These are phyloP conservation scores for Drosophila willistoni DNA, from an alignment of 1,140 invertebrate species.

Conservation along the genomic window DNA sequence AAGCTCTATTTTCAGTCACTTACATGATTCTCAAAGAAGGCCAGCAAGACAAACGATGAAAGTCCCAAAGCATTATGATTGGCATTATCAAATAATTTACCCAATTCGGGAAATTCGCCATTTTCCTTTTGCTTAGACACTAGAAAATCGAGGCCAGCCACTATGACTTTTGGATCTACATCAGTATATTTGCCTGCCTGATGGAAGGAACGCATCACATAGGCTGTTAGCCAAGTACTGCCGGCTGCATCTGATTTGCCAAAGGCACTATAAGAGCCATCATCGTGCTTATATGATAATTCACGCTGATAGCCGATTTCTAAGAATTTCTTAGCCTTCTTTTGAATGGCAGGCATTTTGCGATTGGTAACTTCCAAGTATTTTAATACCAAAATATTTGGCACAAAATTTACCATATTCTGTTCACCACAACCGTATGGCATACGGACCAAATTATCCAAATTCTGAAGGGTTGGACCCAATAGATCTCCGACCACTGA, in stretches of 20 bases:
- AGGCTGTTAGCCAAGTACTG: conserved; percentile 97
- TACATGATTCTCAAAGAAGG: conserved; percentile 90
- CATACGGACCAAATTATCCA: conserved; percentile 91
- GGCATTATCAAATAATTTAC: conserved; percentile 85
- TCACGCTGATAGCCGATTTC: conserved; percentile 96
- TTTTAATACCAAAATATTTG: conserved; percentile 93
- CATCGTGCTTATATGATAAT: conserved; percentile 92
- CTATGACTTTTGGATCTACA: conserved; percentile 90
- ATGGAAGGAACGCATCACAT: conserved; percentile 94
- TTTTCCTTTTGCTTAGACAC: conserved; percentile 85
- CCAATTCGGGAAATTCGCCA: conserved; percentile 92
- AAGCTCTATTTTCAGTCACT: conserved; percentile 15
- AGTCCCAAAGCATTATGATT: conserved; percentile 87
- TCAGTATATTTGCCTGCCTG: conserved; percentile 92
- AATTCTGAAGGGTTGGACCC: conserved; percentile 90
- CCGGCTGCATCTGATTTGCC: conserved; percentile 90
- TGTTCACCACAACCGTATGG: conserved; percentile 97
- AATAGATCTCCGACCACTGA: conserved; percentile 91
- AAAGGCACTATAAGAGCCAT: conserved; percentile 98
- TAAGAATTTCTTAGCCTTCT: conserved; percentile 89
- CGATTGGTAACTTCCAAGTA: conserved; percentile 85
- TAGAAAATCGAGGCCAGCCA: conserved; percentile 91
- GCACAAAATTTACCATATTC: conserved; percentile 96
- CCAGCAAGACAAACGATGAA: conserved; percentile 92
- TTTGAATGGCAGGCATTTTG: conserved; percentile 51